phyloP scores from a whole-genome alignment of 2,797 vertebrate species.

The Mustela erminea region DNA sequence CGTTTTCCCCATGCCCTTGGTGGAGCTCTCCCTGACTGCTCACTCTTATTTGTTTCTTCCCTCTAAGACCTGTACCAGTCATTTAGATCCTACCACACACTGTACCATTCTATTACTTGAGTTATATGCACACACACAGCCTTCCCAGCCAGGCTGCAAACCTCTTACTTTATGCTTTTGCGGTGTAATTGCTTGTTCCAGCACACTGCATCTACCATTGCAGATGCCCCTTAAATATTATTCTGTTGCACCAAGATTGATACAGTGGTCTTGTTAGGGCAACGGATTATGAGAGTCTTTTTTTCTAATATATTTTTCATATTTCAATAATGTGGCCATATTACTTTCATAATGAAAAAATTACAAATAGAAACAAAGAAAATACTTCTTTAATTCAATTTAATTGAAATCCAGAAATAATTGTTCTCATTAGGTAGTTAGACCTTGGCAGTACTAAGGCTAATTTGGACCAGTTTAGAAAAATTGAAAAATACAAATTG shows the following conservation, averaged over 20 bases:
- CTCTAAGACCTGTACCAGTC: background rate
- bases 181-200: background rate
- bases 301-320: slow-evolving; percentile 57
- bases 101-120: background rate
- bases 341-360: slow-evolving; percentile 79
- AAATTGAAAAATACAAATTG: slow-evolving; percentile 71
- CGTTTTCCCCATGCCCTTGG: background rate
- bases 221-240: background rate
- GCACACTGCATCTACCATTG: background rate
- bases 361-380: slow-evolving; percentile 75
- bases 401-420: slow-evolving; percentile 83
- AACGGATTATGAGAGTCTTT: slow-evolving; percentile 5
- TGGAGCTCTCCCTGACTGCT: background rate
- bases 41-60: background rate
- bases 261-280: background rate
- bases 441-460: slow-evolving; percentile 68
- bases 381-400: slow-evolving; percentile 77
- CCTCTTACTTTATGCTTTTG: background rate
- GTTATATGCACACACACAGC: background rate
- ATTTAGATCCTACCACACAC: background rate
- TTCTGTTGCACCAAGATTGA: background rate
- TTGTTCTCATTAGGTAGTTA: slow-evolving; percentile 82
- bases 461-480: slow-evolving; percentile 76
- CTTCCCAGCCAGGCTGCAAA: background rate
- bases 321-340: slow-evolving; percentile 64